Evolutionary conservation across 2,113 vertebrate genomes (phyloP).

Genomic region (Edolisoma coerulescens): DNA sequence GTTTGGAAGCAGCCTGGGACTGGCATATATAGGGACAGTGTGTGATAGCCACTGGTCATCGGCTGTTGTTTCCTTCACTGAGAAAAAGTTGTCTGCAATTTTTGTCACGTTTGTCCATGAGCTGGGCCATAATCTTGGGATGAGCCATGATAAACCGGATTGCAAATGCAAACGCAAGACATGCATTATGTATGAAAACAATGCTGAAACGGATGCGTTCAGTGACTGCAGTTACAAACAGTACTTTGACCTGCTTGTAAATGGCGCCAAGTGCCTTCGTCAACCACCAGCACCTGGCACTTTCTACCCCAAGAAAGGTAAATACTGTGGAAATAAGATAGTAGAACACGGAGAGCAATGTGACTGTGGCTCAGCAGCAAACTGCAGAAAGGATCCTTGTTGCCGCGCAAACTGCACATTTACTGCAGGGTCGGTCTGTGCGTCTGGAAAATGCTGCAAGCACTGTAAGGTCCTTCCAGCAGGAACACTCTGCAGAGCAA

Average conservation of each 20-base stretch:
- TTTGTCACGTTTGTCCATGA: constrained; percentile 43
- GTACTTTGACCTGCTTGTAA: background rate
- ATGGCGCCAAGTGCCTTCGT: accelerated
- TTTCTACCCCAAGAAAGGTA: background rate
- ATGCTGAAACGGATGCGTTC: background rate
- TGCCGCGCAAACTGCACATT: constrained; percentile 53
- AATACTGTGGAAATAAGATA: constrained; percentile 63
- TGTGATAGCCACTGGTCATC: background rate
- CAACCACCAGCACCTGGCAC: background rate
- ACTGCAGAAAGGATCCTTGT: constrained; percentile 57
- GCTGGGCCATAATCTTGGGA: constrained; percentile 68
- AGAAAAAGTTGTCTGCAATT: background rate
- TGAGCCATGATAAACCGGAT: background rate
- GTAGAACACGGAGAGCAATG: constrained; percentile 56
- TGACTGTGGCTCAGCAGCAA: constrained; percentile 56
- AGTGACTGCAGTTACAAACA: constrained; percentile 66
- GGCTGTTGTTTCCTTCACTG: background rate
- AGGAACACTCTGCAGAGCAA: constrained; percentile 75
- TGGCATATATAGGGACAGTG: background rate
- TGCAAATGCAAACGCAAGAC: constrained; percentile 32
- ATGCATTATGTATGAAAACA: constrained; percentile 1
- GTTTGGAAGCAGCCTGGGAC: constrained; percentile 35
- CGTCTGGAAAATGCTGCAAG: constrained; percentile 63
- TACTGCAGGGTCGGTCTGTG: constrained; percentile 31
- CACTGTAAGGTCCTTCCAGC: constrained; percentile 65